Evolutionary conservation across 1,140 invertebrate species (phyloP), one percentile per base, ranked within the genome.

Genomic region (Littorina saxatilis): DNA sequence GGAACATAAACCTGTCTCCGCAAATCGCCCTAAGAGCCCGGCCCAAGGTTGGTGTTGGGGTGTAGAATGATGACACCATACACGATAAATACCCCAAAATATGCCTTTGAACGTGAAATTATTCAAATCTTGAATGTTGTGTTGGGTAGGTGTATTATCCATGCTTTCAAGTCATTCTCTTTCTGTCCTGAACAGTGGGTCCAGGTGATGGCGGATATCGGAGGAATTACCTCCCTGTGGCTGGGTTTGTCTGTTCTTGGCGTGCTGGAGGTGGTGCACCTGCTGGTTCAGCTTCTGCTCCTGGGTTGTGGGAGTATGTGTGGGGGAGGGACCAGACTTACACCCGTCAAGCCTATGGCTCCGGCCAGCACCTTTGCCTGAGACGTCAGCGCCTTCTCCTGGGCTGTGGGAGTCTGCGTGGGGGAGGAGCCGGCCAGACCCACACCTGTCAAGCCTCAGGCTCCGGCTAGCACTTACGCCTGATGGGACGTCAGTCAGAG

Each of bases 241-340:
- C 40, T 73, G 70, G 70, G 70, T 2, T 29, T 73, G 70, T 73
- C 70, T 29, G 40, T 73, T 2, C 43, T 73, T 20, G 70, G 70
- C 4, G 43, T 73, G 13, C 70, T 73, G 70, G 70, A 73, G 70
- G 29, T 73, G 29, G n/a, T 73, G 20, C 70, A 73, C 70, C 3
- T 50, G 70, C 70, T 73, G 40, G 37, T 50, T 39, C 40, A 73
- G 23, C 43, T 73, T 20, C 4, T n/a, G 7, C 9, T 27, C 70
- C 40, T 73, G 23, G 40, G 39, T 15, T 73, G 43, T 39, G 2
- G 20, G 17, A 39, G 5, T 20, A 23, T 9, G 5, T 20, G 11
- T 39, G 4, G 40, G 2, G 9, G 27, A 3, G 27, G 17, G n/a
- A 27, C 61, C 0, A 20, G 27, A 27, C 55, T 27, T 11, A 72